phyloP scores from a whole-genome alignment of 2,888 invertebrate genomes.

The Willowsia nigromaculata region DNA sequence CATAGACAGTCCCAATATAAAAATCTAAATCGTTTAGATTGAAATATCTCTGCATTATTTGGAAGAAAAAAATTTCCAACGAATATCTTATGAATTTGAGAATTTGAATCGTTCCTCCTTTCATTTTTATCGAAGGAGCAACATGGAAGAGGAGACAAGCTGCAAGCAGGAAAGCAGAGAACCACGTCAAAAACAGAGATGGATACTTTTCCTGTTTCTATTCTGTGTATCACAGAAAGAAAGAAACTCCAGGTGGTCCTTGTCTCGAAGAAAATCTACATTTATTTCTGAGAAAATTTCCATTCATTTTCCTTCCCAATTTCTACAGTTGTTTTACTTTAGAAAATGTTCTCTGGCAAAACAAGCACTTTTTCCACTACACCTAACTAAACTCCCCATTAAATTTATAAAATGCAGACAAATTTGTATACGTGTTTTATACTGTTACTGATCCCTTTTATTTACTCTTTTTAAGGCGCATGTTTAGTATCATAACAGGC shows the following conservation, averaged over 20 bases:
- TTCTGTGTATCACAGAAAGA: neutral
- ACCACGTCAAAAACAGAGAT: slow-evolving; percentile 27
- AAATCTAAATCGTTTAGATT: neutral
- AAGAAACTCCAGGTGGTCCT: slow-evolving; percentile 62
- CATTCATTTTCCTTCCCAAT: neutral
- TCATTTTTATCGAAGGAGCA: neutral
- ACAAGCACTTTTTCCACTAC: neutral
- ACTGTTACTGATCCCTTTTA: slow-evolving; percentile 39
- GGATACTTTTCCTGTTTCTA: neutral
- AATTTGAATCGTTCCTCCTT: neutral
- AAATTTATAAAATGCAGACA: neutral
- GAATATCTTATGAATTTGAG: neutral
- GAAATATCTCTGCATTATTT: neutral
- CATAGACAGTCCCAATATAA: neutral
- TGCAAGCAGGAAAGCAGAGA: neutral
- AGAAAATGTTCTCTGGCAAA: neutral
- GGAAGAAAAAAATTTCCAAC: neutral
- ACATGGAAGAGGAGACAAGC: neutral
- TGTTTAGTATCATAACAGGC: neutral
- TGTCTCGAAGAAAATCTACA: slow-evolving; percentile 55
- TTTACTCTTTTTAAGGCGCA: neutral
- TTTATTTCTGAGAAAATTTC: slow-evolving; percentile 30
- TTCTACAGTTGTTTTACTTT: neutral
- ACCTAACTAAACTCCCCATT: neutral
- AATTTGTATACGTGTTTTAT: neutral